Evolutionary conservation across 2,113 vertebrate species (phyloP).

Genomic region (Callorhinus ursinus): DNA sequence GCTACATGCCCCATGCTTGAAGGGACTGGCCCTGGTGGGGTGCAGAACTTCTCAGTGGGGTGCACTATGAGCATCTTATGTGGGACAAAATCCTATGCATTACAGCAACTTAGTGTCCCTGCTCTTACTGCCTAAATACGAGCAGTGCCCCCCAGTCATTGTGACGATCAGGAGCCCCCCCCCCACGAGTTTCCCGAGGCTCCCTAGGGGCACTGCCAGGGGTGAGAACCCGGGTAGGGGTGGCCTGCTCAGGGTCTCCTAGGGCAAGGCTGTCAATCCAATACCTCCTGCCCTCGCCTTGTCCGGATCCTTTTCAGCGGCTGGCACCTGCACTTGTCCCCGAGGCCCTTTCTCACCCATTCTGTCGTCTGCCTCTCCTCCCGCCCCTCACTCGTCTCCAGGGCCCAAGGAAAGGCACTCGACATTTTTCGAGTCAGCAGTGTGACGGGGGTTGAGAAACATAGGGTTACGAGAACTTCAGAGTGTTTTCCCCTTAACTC

Average conservation of each 20-base stretch:
- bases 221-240: neutral
- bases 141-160: neutral
- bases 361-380: neutral
- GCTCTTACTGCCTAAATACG: neutral
- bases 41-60: neutral
- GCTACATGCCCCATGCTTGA: neutral
- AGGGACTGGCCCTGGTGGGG: neutral
- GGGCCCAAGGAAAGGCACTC: neutral
- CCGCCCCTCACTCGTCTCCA: neutral
- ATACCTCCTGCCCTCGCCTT: neutral
- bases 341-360: neutral
- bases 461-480: neutral
- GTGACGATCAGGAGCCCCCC: neutral
- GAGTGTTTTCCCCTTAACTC: neutral
- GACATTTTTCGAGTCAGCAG: neutral
- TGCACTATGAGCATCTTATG: neutral
- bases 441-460: neutral
- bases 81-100: neutral
- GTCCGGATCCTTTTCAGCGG: neutral
- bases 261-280: neutral
- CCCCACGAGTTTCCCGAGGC: neutral
- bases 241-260: neutral
- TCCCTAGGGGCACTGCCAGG: neutral
- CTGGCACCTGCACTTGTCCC: neutral
- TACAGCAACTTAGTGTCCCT: neutral